Evolutionary conservation across 1,140 invertebrate species (phyloP).

Genomic region (Notospermus geniculatus): DNA sequence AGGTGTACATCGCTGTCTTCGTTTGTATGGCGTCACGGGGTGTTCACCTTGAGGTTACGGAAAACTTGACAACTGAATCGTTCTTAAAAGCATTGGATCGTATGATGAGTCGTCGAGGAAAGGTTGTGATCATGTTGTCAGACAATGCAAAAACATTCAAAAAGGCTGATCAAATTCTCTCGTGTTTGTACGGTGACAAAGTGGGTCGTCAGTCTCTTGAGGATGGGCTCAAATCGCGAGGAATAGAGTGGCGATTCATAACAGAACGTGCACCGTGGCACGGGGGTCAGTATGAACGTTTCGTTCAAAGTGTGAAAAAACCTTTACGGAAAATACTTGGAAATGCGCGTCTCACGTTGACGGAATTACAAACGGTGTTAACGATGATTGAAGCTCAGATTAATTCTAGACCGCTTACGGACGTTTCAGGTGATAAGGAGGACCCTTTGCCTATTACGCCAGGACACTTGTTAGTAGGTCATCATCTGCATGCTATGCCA

Average conservation of each 20-base stretch:
- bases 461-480: not conserved
- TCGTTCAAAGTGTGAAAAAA: not conserved
- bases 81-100: not conserved
- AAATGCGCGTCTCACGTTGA: not conserved
- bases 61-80: not conserved
- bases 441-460: not conserved
- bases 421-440: not conserved
- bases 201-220: not conserved
- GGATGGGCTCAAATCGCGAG: not conserved
- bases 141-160: constrained; percentile 9
- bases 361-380: not conserved
- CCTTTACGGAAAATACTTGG: not conserved
- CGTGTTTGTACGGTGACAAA: not conserved
- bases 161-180: not conserved
- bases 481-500: too few relatives aligned
- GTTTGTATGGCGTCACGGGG: too few relatives aligned
- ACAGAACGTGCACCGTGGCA: constrained; percentile 1
- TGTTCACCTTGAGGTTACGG: too few relatives aligned
- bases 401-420: constrained; percentile 7
- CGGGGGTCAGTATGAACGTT: not conserved
- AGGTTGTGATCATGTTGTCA: not conserved
- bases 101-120: constrained; percentile 1
- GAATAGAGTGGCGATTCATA: not conserved
- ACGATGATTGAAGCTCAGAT: not conserved
- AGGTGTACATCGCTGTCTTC: too few relatives aligned